Conservation (phyloP, 2,888 invertebrate genomes). For the Carabus problematicus region DNA sequence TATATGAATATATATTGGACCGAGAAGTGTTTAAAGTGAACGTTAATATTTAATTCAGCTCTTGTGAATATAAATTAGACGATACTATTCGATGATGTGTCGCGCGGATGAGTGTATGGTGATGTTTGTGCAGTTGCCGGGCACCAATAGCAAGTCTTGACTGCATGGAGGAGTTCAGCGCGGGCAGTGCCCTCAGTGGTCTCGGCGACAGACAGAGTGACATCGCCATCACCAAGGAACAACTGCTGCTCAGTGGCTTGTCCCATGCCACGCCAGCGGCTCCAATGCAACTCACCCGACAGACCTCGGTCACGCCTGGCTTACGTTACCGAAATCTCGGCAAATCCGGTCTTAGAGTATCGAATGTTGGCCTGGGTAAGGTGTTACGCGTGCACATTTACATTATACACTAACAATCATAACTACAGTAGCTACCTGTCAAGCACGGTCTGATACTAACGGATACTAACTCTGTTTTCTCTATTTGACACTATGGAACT, state of each 20-base stretch:
- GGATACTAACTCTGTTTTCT: too few species aligned
- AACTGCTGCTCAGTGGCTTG: constrained; percentile 61
- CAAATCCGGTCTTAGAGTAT: constrained; percentile 93
- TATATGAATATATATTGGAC: too few species aligned
- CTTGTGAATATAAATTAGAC: too few species aligned
- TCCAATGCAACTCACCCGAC: constrained; percentile 66
- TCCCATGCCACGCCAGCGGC: constrained; percentile 54
- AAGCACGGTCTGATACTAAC: too few species aligned
- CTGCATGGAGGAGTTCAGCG: constrained; percentile 94
- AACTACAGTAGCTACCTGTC: too few species aligned
- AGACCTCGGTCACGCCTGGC: constrained; percentile 78
- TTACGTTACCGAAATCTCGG: constrained; percentile 92
- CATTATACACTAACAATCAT: too few species aligned
- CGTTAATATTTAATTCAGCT: too few species aligned
- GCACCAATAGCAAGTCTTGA: constrained; percentile 91
- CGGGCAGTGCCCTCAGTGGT: constrained; percentile 61
- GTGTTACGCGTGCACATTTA: constrained; percentile 25
- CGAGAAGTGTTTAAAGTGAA: too few species aligned
- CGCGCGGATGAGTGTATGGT: not conserved
- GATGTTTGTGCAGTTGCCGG: constrained; percentile 72
- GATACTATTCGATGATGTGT: too few species aligned
- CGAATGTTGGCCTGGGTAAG: constrained; percentile 88
- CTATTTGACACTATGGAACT: too few species aligned
- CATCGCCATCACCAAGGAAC: constrained; percentile 64
- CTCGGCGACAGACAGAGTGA: constrained; percentile 59